Evolutionary conservation across 2,797 vertebrate species (phyloP), one percentile per base, ranked within the genome.

Genomic region (Acanthurus tractus): DNA sequence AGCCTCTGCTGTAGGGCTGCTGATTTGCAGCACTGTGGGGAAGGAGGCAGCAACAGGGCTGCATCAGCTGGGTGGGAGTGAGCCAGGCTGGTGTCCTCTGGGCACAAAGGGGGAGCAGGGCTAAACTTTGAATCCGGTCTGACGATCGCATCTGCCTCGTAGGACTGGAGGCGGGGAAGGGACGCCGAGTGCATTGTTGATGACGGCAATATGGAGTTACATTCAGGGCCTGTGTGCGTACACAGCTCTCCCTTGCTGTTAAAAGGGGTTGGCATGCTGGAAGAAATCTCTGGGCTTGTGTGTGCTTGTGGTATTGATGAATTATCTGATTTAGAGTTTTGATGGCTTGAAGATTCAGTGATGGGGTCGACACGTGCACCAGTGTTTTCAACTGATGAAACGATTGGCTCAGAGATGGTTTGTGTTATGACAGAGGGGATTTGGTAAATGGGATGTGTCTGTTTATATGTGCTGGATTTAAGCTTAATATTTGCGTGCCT

Each of bases 1-100:
- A 99, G 95, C 88, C 96, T 96, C 90, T 96, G 95, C 91, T 97
- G 96, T 66, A 97, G 94, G 81, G 95, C 93, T 52, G 89, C 91
- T 46, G 90, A 92, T 81, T 81, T 90, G 85, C 88, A 79, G 80
- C 88, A 90, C 49, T 70, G 82, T 8, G 91, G 91, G 63, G 93
- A 94, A 0, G 87, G 79, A 10, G 90, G 93, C 65, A 91, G 76
- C 78, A 90, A 68, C 76, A 85, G 74, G 53, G 83, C 86, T 3
- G 84, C 87, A 50, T 83, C 83, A 40, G 74, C 84, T 53, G 94
- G 93, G 82, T 94, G 94, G 81, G 91, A 86, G 78, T 93, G 94
- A 71, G 72, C 85, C 83, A 78, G 81, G 49, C 77, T 34, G 29
- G 29, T 59, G 76, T 84, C 88, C 71, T 70, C 88, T 42, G 62